These are phyloP conservation scores for Drymodes brunneopygia DNA, from an alignment of 2,113 vertebrate genomes.

Conservation along the genomic window DNA sequence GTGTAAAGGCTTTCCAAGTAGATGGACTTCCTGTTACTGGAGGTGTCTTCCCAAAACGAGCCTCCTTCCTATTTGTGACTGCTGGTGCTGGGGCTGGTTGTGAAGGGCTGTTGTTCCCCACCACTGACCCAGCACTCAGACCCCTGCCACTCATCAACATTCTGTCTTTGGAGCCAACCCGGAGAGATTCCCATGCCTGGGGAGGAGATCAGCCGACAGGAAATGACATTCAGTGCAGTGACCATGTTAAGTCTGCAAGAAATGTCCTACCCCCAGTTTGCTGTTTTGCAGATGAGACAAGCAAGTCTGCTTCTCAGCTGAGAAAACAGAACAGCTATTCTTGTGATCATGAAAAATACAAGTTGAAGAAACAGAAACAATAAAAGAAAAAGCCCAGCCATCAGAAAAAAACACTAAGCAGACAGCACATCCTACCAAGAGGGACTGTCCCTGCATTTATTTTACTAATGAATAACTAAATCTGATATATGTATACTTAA, in stretches of 20 bases:
- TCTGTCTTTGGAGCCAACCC: background rate
- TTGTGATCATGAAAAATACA: background rate
- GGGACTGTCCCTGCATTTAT: background rate
- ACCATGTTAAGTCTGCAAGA: background rate
- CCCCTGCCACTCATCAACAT: background rate
- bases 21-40: background rate
- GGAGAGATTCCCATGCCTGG: background rate
- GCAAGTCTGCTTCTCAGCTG: constrained; percentile 29
- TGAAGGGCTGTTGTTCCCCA: background rate
- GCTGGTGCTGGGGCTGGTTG: background rate
- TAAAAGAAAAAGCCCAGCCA: background rate
- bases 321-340: constrained; percentile 20
- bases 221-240: background rate
- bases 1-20: background rate
- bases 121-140: background rate
- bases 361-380: background rate
- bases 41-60: background rate
- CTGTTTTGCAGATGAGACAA: background rate
- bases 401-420: background rate
- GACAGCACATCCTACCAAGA: background rate
- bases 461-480: background rate
- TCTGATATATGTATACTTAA: background rate
- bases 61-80: background rate
- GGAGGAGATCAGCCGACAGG: background rate
- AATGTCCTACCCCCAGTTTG: background rate